These are phyloP conservation scores for Mycetomoellerius zeteki DNA, from an alignment of 1,140 invertebrate species.

Conservation along the genomic window DNA sequence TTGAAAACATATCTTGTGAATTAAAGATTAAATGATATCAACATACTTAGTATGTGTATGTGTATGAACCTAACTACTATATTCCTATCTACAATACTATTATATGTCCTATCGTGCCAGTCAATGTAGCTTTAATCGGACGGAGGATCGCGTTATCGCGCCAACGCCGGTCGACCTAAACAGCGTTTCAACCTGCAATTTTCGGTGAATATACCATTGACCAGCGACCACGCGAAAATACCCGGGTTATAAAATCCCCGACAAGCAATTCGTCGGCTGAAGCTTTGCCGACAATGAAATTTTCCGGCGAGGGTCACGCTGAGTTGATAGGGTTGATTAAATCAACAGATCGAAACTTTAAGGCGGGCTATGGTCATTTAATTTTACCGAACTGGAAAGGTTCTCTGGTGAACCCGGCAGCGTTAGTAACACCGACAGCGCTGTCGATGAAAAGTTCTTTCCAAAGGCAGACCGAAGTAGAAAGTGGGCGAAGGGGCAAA, in stretches of 20 bases:
- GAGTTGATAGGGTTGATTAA: slow-evolving; percentile 63
- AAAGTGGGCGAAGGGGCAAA: slow-evolving; percentile 27
- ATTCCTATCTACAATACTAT: slow-evolving; percentile 27
- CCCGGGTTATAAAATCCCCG: slow-evolving; percentile 51
- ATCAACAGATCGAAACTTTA: slow-evolving; percentile 75
- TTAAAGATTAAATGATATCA: background rate
- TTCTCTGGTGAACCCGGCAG: slow-evolving; percentile 57
- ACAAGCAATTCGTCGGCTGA: slow-evolving; percentile 19
- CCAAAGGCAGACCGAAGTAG: slow-evolving; percentile 1
- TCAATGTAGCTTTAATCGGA: slow-evolving; percentile 38
- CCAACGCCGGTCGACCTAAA: background rate
- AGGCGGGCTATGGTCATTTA: slow-evolving; percentile 70
- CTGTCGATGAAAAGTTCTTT: slow-evolving; percentile 68
- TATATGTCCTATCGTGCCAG: background rate
- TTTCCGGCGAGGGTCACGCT: slow-evolving; percentile 59
- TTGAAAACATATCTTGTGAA: background rate
- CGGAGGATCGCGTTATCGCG: slow-evolving; percentile 22
- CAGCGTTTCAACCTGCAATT: slow-evolving; percentile 41
- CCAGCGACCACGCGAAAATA: slow-evolving; percentile 21
- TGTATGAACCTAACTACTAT: background rate
- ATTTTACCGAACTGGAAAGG: slow-evolving; percentile 66
- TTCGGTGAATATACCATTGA: slow-evolving; percentile 37
- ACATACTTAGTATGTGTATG: background rate
- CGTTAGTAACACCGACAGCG: slow-evolving; percentile 25
- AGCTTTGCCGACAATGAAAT: slow-evolving; percentile 64